These are phyloP conservation scores for Procambarus clarkii DNA, from an alignment of 1,140 invertebrate species.

Conservation along the genomic window DNA sequence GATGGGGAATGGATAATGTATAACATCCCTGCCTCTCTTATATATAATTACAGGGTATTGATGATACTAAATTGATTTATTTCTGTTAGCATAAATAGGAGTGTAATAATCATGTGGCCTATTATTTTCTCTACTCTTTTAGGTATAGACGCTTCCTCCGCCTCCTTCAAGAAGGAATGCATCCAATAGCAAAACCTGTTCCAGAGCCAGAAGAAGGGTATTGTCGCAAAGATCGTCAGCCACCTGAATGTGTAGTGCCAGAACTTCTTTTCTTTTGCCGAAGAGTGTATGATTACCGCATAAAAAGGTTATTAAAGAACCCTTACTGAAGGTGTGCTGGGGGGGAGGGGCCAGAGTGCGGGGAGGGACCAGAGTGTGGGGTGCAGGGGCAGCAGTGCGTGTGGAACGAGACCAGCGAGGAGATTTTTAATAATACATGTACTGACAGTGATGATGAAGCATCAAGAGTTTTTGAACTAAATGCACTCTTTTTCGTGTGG, in stretches of 20 bases:
- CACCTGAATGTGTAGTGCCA: slow-evolving; percentile 85
- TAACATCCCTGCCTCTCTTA: too few species aligned
- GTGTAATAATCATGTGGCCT: too few species aligned
- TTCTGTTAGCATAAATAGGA: too few species aligned
- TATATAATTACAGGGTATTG: too few species aligned
- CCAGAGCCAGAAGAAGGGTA: slow-evolving; percentile 76
- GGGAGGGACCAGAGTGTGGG: slow-evolving; percentile 11
- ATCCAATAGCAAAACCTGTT: slow-evolving; percentile 80
- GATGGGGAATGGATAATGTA: too few species aligned
- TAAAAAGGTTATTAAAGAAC: slow-evolving; percentile 80
- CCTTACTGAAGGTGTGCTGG: slow-evolving; percentile 74
- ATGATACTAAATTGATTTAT: too few species aligned
- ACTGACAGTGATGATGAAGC: slow-evolving; percentile 37
- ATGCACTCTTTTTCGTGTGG: slow-evolving; percentile 62
- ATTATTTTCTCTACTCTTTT: slow-evolving; percentile 41
- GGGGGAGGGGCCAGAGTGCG: slow-evolving; percentile 51
- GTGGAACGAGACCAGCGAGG: slow-evolving; percentile 10
- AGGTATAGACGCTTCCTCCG: slow-evolving; percentile 82
- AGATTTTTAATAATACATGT: slow-evolving; percentile 6
- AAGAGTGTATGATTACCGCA: slow-evolving; percentile 94
- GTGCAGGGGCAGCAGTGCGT: slow-evolving; percentile 15
- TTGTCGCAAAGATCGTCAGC: slow-evolving; percentile 80
- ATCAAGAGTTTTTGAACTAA: slow-evolving; percentile 43
- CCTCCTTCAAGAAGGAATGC: slow-evolving; percentile 81
- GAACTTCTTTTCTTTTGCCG: slow-evolving; percentile 96